Evolutionary conservation across 2,888 invertebrate genomes (phyloP).

Genomic region (Drosophila mimetica): DNA sequence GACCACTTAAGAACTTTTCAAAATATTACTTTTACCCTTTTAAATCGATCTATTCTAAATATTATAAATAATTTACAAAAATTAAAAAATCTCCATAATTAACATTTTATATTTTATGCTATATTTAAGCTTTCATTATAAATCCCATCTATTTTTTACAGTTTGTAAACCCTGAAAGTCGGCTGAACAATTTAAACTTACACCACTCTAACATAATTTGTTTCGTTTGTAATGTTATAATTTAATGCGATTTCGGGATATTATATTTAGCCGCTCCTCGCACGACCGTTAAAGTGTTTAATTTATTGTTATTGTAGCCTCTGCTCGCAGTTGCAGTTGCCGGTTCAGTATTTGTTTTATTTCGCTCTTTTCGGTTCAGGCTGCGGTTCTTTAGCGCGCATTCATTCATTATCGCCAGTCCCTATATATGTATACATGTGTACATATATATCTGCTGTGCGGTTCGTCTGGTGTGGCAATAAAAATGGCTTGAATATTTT

Average conservation of each 20-base stretch:
- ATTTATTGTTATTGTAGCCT: conserved; percentile 63
- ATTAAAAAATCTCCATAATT: too few relatives aligned
- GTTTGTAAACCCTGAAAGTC: conserved; percentile 8
- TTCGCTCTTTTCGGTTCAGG: conserved; percentile 57
- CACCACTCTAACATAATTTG: conserved; percentile 12
- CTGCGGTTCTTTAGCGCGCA: conserved; percentile 77
- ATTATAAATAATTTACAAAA: too few relatives aligned
- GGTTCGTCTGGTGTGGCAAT: conserved; percentile 69
- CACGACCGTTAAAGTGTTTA: conserved; percentile 77
- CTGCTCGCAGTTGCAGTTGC: conserved; percentile 51
- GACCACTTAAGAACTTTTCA: too few relatives aligned
- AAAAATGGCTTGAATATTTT: conserved; percentile 77
- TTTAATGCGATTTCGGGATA: conserved; percentile 36
- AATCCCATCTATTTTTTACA: too few relatives aligned
- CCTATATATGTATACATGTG: conserved; percentile 18
- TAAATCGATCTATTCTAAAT: too few relatives aligned
- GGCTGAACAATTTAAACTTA: neutral
- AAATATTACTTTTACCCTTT: too few relatives aligned
- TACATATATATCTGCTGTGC: conserved; percentile 11
- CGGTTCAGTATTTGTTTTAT: conserved; percentile 63
- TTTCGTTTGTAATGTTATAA: conserved; percentile 35
- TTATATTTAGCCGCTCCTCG: conserved; percentile 46
- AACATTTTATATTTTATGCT: too few relatives aligned
- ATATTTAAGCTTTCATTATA: too few relatives aligned
- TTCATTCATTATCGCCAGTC: conserved; percentile 71